phyloP scores from a whole-genome alignment of 2,797 vertebrate species.

The Clarias laeviceps region DNA sequence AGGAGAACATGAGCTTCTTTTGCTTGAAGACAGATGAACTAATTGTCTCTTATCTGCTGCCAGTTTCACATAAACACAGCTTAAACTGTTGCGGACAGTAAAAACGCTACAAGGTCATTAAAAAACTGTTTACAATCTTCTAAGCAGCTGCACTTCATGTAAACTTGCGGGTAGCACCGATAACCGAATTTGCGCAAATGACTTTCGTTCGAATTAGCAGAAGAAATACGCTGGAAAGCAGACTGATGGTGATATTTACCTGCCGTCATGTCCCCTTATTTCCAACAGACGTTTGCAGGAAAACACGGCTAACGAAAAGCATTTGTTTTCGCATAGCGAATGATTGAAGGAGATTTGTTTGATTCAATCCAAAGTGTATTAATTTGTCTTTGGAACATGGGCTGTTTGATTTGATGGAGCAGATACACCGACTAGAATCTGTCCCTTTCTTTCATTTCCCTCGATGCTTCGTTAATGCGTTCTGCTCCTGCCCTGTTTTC shows the following conservation, averaged over 20 bases:
- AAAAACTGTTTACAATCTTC: not conserved
- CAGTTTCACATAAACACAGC: not conserved
- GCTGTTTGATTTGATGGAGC: not conserved
- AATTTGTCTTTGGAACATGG: not conserved
- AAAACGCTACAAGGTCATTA: not conserved
- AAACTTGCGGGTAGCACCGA: not conserved
- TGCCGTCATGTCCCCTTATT: not conserved
- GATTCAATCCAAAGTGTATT: not conserved
- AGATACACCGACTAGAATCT: not conserved
- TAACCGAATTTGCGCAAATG: not conserved
- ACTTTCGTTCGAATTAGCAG: not conserved
- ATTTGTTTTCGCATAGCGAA: not conserved
- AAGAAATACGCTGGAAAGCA: not conserved
- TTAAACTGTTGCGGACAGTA: constrained; percentile 2
- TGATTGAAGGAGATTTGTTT: not conserved
- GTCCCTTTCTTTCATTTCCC: constrained; percentile 40
- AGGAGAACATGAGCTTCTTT: not conserved
- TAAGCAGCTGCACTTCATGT: not conserved
- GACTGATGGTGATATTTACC: not conserved
- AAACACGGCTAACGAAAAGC: not conserved
- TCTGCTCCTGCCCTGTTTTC: constrained; percentile 29
- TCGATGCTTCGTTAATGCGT: constrained; percentile 63
- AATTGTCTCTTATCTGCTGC: not conserved
- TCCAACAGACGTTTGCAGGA: not conserved
- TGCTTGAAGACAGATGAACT: not conserved